Conservation (phyloP, 2,888 invertebrate species). For the Dascillus cervinus region DNA sequence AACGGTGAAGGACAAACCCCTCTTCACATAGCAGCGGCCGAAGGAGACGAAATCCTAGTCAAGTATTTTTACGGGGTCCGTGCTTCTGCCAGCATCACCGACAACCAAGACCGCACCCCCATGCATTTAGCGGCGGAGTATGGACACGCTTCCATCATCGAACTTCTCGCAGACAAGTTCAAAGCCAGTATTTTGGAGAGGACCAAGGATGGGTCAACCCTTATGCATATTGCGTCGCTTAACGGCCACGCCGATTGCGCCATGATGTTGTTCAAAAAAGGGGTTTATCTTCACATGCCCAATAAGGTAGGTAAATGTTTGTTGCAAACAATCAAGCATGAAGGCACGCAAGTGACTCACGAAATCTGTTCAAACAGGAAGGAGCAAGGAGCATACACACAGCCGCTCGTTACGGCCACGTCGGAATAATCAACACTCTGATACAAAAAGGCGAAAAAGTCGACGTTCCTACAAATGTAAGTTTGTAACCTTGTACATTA, state of each 20-base stretch:
- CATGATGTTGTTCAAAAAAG: conserved; percentile 96
- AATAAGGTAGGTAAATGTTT: conserved; percentile 66
- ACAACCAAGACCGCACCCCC: conserved; percentile 95
- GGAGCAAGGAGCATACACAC: conserved; percentile 97
- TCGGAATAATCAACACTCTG: conserved; percentile 92
- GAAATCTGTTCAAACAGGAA: conserved; percentile 45
- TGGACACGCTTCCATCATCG: conserved; percentile 93
- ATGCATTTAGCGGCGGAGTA: conserved; percentile 97
- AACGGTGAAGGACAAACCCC: conserved; percentile 94
- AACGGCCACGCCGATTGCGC: conserved; percentile 98
- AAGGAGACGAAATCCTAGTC: conserved; percentile 89
- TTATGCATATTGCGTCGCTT: conserved; percentile 97
- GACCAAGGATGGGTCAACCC: conserved; percentile 95
- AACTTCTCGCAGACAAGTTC: conserved; percentile 94
- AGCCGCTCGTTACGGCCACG: conserved; percentile 94
- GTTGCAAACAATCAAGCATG: no score
- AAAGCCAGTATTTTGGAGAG: conserved; percentile 94
- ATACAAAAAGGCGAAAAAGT: conserved; percentile 95
- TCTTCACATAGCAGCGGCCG: conserved; percentile 90
- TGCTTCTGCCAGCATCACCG: conserved; percentile 89
- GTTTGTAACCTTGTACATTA: conserved; percentile 31
- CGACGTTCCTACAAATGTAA: conserved; percentile 89
- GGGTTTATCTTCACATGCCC: conserved; percentile 98
- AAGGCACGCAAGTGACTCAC: not conserved
- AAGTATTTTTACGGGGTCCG: conserved; percentile 93